Conservation (phyloP, 2,888 invertebrate genomes). For the Papilio elwesi region DNA sequence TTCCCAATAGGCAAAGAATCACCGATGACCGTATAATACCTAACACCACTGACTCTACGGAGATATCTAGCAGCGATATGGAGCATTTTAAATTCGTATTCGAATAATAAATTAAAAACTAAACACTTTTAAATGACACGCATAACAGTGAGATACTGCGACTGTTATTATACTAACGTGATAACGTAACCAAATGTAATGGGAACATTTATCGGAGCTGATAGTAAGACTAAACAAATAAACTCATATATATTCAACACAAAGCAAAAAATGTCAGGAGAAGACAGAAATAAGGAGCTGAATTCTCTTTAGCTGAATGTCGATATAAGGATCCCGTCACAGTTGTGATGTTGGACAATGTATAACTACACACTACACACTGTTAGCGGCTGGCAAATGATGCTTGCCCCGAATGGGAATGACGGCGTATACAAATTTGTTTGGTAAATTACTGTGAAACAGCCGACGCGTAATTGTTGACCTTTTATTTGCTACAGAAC, state of each 20-base stretch:
- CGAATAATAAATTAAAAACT: not conserved
- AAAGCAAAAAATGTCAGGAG: slow-evolving; percentile 45
- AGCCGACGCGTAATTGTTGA: not conserved
- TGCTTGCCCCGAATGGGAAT: not conserved
- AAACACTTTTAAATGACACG: not conserved
- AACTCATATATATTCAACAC: slow-evolving; percentile 42
- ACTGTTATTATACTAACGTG: slow-evolving; percentile 36
- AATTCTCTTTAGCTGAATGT: not conserved
- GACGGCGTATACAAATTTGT: slow-evolving; percentile 4
- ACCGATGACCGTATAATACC: slow-evolving; percentile 62
- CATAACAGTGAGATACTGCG: slow-evolving; percentile 32
- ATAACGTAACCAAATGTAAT: slow-evolving; percentile 46
- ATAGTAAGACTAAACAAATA: slow-evolving; percentile 49
- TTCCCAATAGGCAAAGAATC: slow-evolving; percentile 54
- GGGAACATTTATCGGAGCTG: slow-evolving; percentile 53
- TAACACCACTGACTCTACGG: slow-evolving; percentile 55
- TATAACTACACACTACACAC: not conserved
- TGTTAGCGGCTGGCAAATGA: not conserved
- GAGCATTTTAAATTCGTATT: slow-evolving; percentile 57
- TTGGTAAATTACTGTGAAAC: not conserved
- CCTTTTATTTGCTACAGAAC: not conserved
- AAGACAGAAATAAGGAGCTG: slow-evolving; percentile 18
- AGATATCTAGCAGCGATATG: slow-evolving; percentile 51
- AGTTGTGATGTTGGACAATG: not conserved
- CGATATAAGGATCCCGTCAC: not conserved